These are phyloP conservation scores for Pelodiscus sinensis DNA, from an alignment of 2,113 vertebrate species.

Conservation along the genomic window DNA sequence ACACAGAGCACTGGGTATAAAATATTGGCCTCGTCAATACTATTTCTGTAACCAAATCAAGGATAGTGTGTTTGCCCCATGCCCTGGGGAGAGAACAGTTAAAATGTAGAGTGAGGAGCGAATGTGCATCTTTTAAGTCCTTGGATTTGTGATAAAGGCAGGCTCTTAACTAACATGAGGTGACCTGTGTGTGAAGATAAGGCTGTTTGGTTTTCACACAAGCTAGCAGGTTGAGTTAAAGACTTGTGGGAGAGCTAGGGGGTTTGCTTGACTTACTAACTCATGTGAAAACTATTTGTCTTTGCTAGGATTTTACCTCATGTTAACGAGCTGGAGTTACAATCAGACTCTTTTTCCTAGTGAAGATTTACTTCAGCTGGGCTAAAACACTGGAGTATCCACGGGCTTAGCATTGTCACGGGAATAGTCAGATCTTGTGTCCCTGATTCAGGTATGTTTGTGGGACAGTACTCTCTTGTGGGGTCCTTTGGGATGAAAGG, in stretches of 20 bases:
- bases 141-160: neutral
- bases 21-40: accelerated
- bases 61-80: accelerated
- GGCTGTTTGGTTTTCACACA: neutral
- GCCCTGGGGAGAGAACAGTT: accelerated
- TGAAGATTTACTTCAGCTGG: neutral
- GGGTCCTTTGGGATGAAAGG: neutral
- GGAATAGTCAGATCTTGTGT: neutral
- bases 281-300: neutral
- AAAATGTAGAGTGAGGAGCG: neutral
- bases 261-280: neutral
- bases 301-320: neutral
- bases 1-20: neutral
- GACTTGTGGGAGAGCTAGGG: neutral
- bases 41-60: accelerated
- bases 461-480: neutral
- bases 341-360: neutral
- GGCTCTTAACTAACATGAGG: neutral
- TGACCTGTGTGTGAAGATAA: neutral
- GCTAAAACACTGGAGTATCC: neutral
- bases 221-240: neutral
- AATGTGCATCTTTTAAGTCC: neutral
- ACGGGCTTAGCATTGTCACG: neutral
- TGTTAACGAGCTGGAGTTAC: neutral
- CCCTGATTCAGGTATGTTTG: neutral